phyloP scores from a whole-genome alignment of 2,888 invertebrate species.

The Drosophila vallismaia region DNA sequence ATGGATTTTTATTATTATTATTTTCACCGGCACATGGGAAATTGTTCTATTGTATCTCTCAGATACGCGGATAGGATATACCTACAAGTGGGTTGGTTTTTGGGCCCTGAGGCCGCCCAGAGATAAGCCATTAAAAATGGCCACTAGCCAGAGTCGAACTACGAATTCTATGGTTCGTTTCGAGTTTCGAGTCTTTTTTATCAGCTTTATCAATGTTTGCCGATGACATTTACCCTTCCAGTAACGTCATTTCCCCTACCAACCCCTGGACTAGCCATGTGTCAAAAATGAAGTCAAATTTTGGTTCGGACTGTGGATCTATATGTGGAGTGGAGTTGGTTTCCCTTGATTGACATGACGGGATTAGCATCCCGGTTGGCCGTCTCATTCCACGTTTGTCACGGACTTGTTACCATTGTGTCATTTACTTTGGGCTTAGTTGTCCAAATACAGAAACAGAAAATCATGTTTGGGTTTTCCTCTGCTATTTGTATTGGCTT shows the following conservation, averaged over 20 bases:
- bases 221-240: constrained; percentile 51
- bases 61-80: constrained; percentile 19
- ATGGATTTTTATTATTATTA: constrained; percentile 51
- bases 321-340: constrained; percentile 9
- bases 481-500: constrained; percentile 70
- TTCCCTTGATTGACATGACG: constrained; percentile 68
- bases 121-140: constrained; percentile 77
- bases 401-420: constrained; percentile 52
- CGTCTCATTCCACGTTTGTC: constrained; percentile 23
- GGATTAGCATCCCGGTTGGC: constrained; percentile 58
- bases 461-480: constrained; percentile 34
- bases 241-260: background rate
- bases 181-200: constrained; percentile 43
- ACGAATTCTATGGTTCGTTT: constrained; percentile 26
- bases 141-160: constrained; percentile 63
- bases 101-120: constrained; percentile 26
- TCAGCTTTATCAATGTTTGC: constrained; percentile 71
- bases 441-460: constrained; percentile 55
- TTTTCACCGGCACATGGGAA: background rate
- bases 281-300: constrained; percentile 72
- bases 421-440: constrained; percentile 70
- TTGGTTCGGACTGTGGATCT: constrained; percentile 43
- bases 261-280: constrained; percentile 46
- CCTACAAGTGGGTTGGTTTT: constrained; percentile 20
- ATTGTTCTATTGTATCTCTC: constrained; percentile 44